Evolutionary conservation across 2,797 vertebrate species (phyloP).

Genomic region (Neosalanx taihuensis): DNA sequence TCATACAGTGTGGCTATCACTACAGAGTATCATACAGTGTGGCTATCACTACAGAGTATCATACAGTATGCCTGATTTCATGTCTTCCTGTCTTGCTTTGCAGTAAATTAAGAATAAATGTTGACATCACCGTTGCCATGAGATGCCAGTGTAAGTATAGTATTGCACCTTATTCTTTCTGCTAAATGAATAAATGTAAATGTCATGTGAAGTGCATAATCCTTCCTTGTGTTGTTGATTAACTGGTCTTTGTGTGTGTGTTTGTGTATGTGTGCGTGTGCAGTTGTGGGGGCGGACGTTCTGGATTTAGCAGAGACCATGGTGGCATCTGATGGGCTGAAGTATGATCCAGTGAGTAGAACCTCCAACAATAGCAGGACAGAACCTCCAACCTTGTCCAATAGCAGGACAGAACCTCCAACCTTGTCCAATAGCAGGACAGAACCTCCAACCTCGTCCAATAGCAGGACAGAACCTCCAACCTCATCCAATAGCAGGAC

Average conservation of each 20-base stretch:
- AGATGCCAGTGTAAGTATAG: constrained; percentile 93
- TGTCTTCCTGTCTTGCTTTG: constrained; percentile 38
- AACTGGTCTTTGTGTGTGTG: background rate
- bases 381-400: no score
- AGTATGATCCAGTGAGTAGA: constrained; percentile 89
- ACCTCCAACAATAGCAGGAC: no score
- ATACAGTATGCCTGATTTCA: background rate
- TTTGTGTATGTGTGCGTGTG: background rate
- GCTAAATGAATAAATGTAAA: background rate
- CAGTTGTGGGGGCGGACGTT: constrained; percentile 89
- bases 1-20: no score
- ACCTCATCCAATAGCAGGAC: no score
- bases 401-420: no score
- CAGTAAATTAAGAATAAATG: constrained; percentile 95
- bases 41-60: no score
- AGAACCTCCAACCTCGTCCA: no score
- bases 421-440: no score
- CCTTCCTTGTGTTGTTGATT: background rate
- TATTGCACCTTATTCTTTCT: constrained; percentile 4
- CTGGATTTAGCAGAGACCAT: constrained; percentile 96
- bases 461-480: background rate
- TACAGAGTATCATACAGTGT: no score
- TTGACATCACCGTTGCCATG: constrained; percentile 97
- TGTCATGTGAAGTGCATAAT: background rate
- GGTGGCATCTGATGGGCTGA: constrained; percentile 88